These are phyloP conservation scores for Callimorpha dominula DNA, from an alignment of 2,888 invertebrate genomes.

Conservation along the genomic window DNA sequence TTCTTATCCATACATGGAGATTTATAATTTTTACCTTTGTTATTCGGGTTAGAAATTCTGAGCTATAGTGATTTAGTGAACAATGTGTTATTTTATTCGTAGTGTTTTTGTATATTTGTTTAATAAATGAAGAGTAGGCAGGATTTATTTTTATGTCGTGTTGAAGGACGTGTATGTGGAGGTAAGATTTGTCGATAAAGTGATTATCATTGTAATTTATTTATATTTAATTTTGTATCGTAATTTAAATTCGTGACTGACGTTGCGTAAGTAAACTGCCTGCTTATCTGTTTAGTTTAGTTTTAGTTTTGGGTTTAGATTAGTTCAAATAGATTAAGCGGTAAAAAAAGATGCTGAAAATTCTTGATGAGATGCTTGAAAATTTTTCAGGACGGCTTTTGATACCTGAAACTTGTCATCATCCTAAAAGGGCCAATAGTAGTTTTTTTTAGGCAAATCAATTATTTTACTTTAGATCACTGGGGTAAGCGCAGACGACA, in stretches of 20 bases:
- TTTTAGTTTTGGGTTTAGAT: too few species aligned
- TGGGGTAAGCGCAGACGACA: too few species aligned
- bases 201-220: constrained; percentile 5
- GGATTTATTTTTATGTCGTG: not conserved
- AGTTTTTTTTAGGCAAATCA: too few species aligned
- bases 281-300: not conserved
- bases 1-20: constrained; percentile 71
- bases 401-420: too few species aligned
- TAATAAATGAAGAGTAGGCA: constrained; percentile 2
- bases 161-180: not conserved
- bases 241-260: not conserved
- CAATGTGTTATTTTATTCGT: constrained; percentile 26
- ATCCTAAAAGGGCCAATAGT: too few species aligned
- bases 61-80: constrained; percentile 29
- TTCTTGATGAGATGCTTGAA: too few species aligned
- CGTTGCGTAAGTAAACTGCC: not conserved
- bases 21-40: constrained; percentile 67
- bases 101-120: constrained; percentile 16
- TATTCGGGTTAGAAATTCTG: constrained; percentile 52
- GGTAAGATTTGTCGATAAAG: constrained; percentile 15
- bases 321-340: too few species aligned
- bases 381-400: too few species aligned
- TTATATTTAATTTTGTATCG: not conserved
- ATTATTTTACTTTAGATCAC: too few species aligned
- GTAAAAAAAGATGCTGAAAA: too few species aligned